Evolutionary conservation across 2,113 vertebrate species (phyloP).

Genomic region (Megaptera novaeangliae): DNA sequence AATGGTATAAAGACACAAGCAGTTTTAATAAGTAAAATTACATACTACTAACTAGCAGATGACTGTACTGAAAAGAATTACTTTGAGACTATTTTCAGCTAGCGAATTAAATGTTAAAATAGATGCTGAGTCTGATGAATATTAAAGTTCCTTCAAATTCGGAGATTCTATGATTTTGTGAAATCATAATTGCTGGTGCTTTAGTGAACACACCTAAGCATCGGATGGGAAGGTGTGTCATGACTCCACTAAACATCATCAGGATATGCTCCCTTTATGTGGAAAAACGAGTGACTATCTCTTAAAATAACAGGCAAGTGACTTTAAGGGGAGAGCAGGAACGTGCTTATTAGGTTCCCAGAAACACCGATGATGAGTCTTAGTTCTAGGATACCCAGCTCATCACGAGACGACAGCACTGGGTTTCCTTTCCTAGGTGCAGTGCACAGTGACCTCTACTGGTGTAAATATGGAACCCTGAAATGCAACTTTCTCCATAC

Average conservation of each 20-base stretch:
- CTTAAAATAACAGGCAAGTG: not conserved
- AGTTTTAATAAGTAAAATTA: not conserved
- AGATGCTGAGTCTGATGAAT: not conserved
- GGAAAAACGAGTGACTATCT: not conserved
- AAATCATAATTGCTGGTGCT: not conserved
- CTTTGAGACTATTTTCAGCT: not conserved
- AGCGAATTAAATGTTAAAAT: not conserved
- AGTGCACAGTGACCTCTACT: constrained; percentile 60
- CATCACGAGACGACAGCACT: rapidly evolving
- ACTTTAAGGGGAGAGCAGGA: not conserved
- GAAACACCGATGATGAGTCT: not conserved
- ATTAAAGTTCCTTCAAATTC: not conserved
- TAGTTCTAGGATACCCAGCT: not conserved
- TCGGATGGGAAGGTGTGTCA: rapidly evolving
- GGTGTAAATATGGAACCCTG: not conserved
- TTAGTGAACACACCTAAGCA: not conserved
- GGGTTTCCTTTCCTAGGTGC: not conserved
- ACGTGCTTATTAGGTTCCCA: not conserved
- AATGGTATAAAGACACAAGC: not conserved
- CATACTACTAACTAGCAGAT: not conserved
- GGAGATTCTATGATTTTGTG: not conserved
- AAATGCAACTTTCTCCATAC: not conserved
- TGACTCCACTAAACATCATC: not conserved
- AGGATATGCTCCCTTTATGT: not conserved
- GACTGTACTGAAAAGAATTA: not conserved